Evolutionary conservation across 2,888 invertebrate species (phyloP).

Genomic region (Pyrrhosoma nymphula): DNA sequence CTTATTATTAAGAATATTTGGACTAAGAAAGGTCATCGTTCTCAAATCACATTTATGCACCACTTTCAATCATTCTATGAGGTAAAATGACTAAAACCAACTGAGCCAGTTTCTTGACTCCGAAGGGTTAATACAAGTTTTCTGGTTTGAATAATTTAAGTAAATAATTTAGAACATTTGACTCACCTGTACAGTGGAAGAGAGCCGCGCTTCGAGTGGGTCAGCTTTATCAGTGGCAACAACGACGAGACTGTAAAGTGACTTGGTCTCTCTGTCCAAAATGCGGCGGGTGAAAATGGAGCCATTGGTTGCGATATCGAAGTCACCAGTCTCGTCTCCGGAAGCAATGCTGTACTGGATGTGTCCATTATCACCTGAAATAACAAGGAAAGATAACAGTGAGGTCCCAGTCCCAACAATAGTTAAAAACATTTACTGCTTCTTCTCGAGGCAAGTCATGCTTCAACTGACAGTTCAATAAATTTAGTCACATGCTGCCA

Average conservation of each 20-base stretch:
- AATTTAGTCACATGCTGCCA: too few relatives aligned
- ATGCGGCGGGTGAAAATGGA: slow-evolving; percentile 87
- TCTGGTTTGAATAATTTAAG: too few relatives aligned
- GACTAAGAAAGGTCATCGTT: too few relatives aligned
- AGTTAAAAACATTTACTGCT: too few relatives aligned
- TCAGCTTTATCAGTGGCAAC: slow-evolving; percentile 91
- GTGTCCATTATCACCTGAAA: slow-evolving; percentile 90
- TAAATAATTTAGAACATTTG: background rate
- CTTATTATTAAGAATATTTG: too few relatives aligned
- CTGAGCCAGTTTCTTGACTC: too few relatives aligned
- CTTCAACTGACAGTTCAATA: too few relatives aligned
- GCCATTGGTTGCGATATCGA: slow-evolving; percentile 90
- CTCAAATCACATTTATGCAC: too few relatives aligned
- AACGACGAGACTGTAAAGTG: slow-evolving; percentile 90
- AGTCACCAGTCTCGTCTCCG: slow-evolving; percentile 90
- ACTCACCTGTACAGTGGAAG: slow-evolving; percentile 91
- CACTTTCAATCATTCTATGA: too few relatives aligned
- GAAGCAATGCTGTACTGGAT: slow-evolving; percentile 89
- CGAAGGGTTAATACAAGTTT: too few relatives aligned
- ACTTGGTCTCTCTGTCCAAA: slow-evolving; percentile 91
- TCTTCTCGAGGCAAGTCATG: too few relatives aligned
- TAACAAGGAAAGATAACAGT: slow-evolving; percentile 71
- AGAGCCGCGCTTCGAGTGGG: slow-evolving; percentile 86
- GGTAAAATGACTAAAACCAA: too few relatives aligned
- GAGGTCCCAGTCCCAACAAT: background rate